Base-by-base conservation (phyloP, 2,113 vertebrate species). In the Crypturellus undulatus region DNA sequence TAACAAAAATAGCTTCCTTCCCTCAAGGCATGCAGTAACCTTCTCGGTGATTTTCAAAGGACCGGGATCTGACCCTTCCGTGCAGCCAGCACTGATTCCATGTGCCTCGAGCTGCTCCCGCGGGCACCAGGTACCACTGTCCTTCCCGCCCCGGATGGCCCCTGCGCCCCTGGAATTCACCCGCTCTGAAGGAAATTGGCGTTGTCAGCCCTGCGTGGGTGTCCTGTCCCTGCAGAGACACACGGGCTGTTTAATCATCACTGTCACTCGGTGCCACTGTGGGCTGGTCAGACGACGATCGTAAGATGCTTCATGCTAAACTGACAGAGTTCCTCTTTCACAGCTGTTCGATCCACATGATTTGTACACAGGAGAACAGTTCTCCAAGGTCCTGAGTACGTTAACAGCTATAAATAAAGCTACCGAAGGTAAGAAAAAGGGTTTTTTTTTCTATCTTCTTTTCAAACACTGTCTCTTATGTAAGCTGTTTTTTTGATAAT, bases 301-400 rank as follows among this genome's bases (percentile, higher is more conserved):
- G 30, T 10, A 12, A 72, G 49, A 49, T 65, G 65, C 54, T 84
- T 94, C 3, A 47, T 62, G 40, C 63, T 83, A 14, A 0, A 12
- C 67, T 95, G 59, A 94, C 70, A 40, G 8, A 43, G 10, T 95
- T 96, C 36, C 45, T 89, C 92, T 97, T 95, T 94, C 43, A 20
- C 97, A 99, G 99, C 98, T 98, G 25, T 99, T 99, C 98, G 99
- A 99, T 92, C 98, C 99, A 6, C 98, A 98, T 88, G 98, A 99
- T 94, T 97, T 99, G 82, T 99, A 99, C 97, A 97, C 97, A 14
- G 99, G 99, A n/a, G 98, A 98, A 94, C 98, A 98, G 90, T 99
- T 99, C 97, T 96, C 97, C 96, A 99, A 99, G 96, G 98, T 99
- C 69, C 96, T 99, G 95, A 98, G 95, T 73, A 99, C 99, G 11